Conservation (phyloP, 2,113 vertebrate genomes). For the Sylvilagus bachmani region DNA sequence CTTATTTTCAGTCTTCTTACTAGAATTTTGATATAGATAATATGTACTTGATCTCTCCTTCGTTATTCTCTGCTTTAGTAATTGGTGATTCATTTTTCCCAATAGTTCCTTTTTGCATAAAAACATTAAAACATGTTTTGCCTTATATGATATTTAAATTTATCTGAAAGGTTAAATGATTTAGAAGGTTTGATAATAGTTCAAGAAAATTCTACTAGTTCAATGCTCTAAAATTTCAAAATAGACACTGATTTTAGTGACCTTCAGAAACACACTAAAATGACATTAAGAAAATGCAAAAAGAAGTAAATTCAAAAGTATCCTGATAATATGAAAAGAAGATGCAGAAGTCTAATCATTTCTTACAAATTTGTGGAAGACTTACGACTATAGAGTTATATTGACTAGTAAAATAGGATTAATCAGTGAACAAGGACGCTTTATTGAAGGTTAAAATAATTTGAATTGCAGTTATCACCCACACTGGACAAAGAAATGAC, state of each 20-base stretch:
- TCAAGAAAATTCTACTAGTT: not conserved
- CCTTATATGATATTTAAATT: not conserved
- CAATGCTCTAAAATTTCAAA: not conserved
- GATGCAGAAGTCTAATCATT: not conserved
- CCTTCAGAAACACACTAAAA: not conserved
- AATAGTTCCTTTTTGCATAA: not conserved
- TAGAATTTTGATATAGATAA: not conserved
- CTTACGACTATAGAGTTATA: not conserved
- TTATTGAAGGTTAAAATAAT: not conserved
- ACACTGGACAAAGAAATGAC: not conserved
- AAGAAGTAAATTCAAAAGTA: not conserved
- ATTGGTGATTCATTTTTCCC: not conserved
- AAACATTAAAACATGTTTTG: not conserved
- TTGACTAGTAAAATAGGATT: not conserved
- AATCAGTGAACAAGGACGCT: not conserved
- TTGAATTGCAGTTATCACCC: not conserved
- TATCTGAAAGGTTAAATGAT: not conserved
- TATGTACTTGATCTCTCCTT: not conserved
- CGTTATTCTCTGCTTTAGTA: conserved; percentile 6
- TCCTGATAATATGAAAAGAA: not conserved
- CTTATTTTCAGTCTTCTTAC: not conserved
- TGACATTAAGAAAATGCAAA: not conserved
- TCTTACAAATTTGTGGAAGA: not conserved
- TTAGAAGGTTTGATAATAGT: not conserved
- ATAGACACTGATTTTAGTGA: not conserved